phyloP scores from a whole-genome alignment of 2,797 vertebrate species.

The Dermochelys coriacea region DNA sequence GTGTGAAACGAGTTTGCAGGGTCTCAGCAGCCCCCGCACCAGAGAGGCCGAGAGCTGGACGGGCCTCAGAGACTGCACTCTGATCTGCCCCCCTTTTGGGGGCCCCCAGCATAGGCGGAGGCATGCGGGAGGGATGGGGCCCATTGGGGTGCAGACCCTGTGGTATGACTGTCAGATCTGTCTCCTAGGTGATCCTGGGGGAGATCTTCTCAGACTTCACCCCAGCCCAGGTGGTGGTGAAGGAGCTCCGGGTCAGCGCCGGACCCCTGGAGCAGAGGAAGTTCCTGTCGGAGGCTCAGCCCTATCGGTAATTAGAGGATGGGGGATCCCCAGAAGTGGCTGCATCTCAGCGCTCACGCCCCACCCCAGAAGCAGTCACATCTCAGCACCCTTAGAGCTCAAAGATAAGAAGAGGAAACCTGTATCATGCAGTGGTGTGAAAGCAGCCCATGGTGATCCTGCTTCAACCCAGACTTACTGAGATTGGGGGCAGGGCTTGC shows the following conservation, averaged over 20 bases:
- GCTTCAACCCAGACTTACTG: neutral
- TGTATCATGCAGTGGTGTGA: neutral
- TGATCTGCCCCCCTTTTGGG: neutral
- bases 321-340: neutral
- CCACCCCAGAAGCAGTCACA: neutral
- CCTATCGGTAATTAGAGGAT: constrained; percentile 86
- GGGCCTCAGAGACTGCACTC: neutral
- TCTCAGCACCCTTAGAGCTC: neutral
- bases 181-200: constrained; percentile 90
- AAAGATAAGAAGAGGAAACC: neutral
- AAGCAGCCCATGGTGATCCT: neutral
- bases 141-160: neutral
- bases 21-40: neutral
- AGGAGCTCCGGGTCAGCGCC: constrained; percentile 91
- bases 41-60: neutral
- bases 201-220: constrained; percentile 93
- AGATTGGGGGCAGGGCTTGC: neutral
- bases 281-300: constrained; percentile 93
- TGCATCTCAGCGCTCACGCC: neutral
- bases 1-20: neutral
- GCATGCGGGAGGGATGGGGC: neutral
- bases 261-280: constrained; percentile 93
- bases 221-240: constrained; percentile 92
- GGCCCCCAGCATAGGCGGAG: neutral
- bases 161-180: neutral